phyloP scores from a whole-genome alignment of 2,113 vertebrate genomes.

The Pelecanus crispus region DNA sequence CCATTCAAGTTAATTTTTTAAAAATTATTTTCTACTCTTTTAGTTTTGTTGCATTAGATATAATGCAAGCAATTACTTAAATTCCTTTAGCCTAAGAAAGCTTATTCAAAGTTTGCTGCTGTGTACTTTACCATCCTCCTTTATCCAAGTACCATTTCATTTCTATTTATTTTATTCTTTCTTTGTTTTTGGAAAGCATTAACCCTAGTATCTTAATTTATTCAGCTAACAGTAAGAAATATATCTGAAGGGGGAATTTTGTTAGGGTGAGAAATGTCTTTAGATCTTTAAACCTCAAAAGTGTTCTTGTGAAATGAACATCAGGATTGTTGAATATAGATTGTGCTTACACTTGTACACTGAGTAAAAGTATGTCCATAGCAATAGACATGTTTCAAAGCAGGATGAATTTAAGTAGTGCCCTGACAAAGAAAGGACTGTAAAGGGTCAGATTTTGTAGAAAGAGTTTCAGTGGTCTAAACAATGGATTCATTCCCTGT shows the following conservation, averaged over 20 bases:
- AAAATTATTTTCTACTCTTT: neutral
- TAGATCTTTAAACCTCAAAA: neutral
- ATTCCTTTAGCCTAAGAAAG: neutral
- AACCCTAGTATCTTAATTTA: neutral
- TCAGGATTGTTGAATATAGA: neutral
- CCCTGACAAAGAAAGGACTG: neutral
- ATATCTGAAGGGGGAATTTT: neutral
- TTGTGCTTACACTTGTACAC: neutral
- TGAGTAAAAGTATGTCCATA: rapidly evolving
- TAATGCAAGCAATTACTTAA: neutral
- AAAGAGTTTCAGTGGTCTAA: neutral
- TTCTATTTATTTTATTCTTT: neutral
- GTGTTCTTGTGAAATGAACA: neutral
- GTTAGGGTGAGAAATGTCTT: neutral
- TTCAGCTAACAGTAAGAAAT: neutral
- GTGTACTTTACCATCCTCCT: neutral
- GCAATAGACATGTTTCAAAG: neutral
- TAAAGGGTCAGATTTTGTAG: neutral
- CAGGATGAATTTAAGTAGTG: neutral
- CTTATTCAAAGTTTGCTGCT: neutral
- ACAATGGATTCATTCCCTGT: neutral
- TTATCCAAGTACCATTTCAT: neutral
- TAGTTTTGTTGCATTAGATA: neutral
- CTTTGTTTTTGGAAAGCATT: neutral
- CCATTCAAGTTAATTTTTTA: neutral